Conservation (phyloP, 2,888 invertebrate genomes). For the Ptilodon capucinus region DNA sequence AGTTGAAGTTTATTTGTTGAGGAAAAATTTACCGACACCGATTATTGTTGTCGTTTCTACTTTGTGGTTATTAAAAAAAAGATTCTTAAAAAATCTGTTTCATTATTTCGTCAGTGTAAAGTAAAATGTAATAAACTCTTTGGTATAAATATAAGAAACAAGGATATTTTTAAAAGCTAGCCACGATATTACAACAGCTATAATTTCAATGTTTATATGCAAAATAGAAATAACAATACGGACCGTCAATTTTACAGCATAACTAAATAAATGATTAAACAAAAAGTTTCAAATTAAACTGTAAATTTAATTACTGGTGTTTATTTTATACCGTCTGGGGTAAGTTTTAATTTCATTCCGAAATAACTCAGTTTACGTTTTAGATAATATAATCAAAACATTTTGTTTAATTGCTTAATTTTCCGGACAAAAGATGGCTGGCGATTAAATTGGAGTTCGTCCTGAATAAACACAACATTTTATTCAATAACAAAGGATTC, state of each 20-base stretch:
- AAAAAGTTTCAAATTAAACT: not conserved
- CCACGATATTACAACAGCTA: no score
- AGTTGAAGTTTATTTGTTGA: no score
- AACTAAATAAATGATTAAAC: not conserved
- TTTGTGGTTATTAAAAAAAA: no score
- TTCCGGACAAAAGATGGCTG: not conserved
- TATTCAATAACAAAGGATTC: not conserved
- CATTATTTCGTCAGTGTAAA: no score
- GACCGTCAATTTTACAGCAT: not conserved
- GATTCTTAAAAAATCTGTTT: no score
- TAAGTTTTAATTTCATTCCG: not conserved
- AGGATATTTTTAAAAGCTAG: no score
- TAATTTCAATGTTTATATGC: no score
- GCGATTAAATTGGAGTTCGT: not conserved
- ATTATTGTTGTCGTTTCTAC: no score
- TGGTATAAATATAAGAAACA: no score
- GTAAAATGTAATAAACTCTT: no score
- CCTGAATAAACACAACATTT: not conserved
- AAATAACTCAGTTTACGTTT: slow-evolving; percentile 1
- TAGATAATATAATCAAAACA: not conserved
- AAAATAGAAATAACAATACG: no score
- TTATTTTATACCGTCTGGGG: not conserved
- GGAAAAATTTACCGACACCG: no score
- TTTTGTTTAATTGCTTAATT: slow-evolving; percentile 1
- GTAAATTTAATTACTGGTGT: not conserved